Base-by-base conservation (phyloP, 2,113 vertebrate genomes). In the Corapipo altera region DNA sequence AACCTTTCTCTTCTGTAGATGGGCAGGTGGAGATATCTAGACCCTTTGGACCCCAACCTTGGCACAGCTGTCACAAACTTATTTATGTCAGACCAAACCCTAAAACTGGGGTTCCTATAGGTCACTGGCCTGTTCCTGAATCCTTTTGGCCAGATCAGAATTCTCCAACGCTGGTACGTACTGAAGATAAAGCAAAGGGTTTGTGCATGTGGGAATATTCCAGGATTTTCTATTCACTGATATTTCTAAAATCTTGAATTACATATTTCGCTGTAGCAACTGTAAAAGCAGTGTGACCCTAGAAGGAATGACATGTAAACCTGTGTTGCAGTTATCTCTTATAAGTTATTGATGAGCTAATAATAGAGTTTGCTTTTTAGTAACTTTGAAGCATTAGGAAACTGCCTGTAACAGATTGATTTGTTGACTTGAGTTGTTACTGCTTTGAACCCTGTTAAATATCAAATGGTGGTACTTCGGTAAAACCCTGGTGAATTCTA, bases 81-180 rank as follows among this genome's bases (percentile, higher is more conserved):
- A 99, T 99, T 95, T 99, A 99, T 71, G 99, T 99, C 73, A 98
- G 99, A 84, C 99, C 99, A 30, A 99, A 99, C 95, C 99, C 99
- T 84, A 99, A 99, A 98, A 99, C 99, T 3, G 99, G 99, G 16
- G 99, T 99, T 91, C 99, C 99, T 76, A 98, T 99, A 78, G 99
- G 99, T 65, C 99, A 99, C 65, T 99, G 99, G 99, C 99, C 99
- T 86, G 99, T 99, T 92, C 99, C 99, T 55, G 99, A 99, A 94
- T 99, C 99, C 66, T 99, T 99, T 94, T 99, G 99, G 99, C 99
- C 99, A 43, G 99, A 99, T 98, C 99, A 99, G 96, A 99, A 99
- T 97, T 99, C 99, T 94, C 99, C 99, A 76, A 99, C 99, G 4
- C 97, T 99, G 98, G 99, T 99, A 98, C 95, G 99, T 98, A 94